Base-by-base conservation (phyloP, 1,140 invertebrate species). In the Rhopalosiphum padi region DNA sequence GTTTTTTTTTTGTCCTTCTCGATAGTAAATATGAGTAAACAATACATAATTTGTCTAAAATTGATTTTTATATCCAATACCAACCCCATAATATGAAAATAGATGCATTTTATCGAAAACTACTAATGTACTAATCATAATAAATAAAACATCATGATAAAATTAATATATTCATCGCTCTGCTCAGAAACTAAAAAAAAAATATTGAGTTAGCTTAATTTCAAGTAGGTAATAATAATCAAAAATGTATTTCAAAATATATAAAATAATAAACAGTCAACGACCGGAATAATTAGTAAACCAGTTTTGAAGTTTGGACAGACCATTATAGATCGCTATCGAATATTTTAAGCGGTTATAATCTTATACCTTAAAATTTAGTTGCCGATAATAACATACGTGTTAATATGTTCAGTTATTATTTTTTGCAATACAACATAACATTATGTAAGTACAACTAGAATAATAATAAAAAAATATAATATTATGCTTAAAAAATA, bases 401-500 rank as follows among this genome's bases (percentile, higher is more conserved):
- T 77, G n/a, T 77, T 77, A 4, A 30, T 15, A 77, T 77, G 15
- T 77, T 77, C 60, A 30, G 60, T 77, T 77, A n/a, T 77, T 77
- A n/a, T 77, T n/a, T 77, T 77, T 77, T 6, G 30, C 60, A 35
- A n/a, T n/a, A n/a, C 18, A 18, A 2, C n/a, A n/a, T 77, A 77
- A 5, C 15, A 77, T 35, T n/a, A 77, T 77, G 30, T n/a, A 77
- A 30, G 11, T 18, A 68, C 60, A 68, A n/a, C 30, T 77, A 77
- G 60, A 77, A 77, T 77, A 77, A 77, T 77, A 77, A 77, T 35
- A 77, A 77, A 77, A 5, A 5, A 77, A 15, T n/a, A 77, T n/a
- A n/a, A 77, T 5, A 68, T 68, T 68, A n/a, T 77, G 60, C 60
- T 77, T 77, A n/a, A n/a, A 77, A n/a, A 77, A 77, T 77, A 77